Conservation (phyloP, 53 echinoderm and acorn worm genomes). For the Apostichopus leukothele region DNA sequence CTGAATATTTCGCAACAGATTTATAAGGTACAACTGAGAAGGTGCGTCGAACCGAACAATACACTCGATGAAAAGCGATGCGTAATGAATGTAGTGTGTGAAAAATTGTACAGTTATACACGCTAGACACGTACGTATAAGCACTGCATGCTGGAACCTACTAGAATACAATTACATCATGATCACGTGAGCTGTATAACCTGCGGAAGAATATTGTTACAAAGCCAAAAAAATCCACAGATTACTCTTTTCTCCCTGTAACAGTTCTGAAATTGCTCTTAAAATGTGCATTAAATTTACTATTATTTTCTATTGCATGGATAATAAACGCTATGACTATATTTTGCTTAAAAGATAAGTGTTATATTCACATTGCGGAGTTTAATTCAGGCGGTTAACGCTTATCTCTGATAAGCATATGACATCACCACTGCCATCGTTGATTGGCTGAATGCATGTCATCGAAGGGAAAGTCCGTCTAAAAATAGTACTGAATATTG, state of each 20-base stretch:
- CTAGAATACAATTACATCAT: slow-evolving; percentile 27
- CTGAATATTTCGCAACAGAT: slow-evolving; percentile 7
- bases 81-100: not conserved
- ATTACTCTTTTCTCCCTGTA: not conserved
- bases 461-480: slow-evolving; percentile 35
- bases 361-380: not conserved
- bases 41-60: not conserved
- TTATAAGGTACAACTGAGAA: not conserved
- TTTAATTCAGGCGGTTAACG: not conserved
- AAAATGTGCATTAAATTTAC: no score
- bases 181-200: slow-evolving; percentile 24
- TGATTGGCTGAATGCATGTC: slow-evolving; percentile 20
- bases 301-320: not conserved
- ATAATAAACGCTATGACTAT: not conserved
- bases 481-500: slow-evolving; percentile 36
- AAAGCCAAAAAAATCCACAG: not conserved
- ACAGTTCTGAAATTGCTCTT: no score
- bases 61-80: not conserved
- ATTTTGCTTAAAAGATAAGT: not conserved
- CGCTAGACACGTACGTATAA: not conserved
- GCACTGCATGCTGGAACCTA: slow-evolving; percentile 29
- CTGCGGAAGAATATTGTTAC: slow-evolving; percentile 23
- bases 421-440: slow-evolving; percentile 11
- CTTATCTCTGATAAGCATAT: not conserved
- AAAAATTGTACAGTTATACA: not conserved